Base-by-base conservation (phyloP, 1,140 invertebrate species). In the Arion vulgaris region DNA sequence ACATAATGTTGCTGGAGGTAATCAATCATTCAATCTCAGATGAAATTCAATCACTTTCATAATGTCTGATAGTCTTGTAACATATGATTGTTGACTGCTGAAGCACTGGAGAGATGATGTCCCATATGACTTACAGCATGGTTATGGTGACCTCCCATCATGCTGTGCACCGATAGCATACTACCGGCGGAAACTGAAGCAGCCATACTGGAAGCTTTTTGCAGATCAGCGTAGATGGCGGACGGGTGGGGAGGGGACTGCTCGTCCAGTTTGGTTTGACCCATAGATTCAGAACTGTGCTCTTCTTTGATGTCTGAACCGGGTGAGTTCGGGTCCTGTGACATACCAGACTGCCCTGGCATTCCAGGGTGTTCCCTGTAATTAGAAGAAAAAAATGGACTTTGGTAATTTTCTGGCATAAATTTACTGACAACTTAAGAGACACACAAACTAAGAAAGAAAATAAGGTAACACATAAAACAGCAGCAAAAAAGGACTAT, bases 181-280 rank as follows among this genome's bases (percentile, higher is more conserved):
- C 71, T 81, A 53, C 80, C 80, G 71, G 80, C 71, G 66, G 78
- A 80, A 79, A 68, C 76, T 7, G 74, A 76, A 2, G 78, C 78
- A 36, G 80, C 80, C 80, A 81, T 81, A n/a, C 51, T 81, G 71
- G 80, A 81, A 34, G 80, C 80, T 38, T 81, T 81, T 36, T 81
- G 80, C 41, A 81, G 51, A 34, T 81, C 80, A 32, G 80, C 80
- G 51, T 81, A 81, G 80, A 81, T 81, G 49, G 80, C 80, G 68
- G 80, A 73, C 71, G 80, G 80, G 51, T 81, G 69, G 32, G 80
- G 80, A 32, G 80, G 80, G 53, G 76, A 78, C 28, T 72, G 71
- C 32, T 72, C 51, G 28, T 80, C 78, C 62, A 80, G 78, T 51
- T 81, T 81, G 49, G 69, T 73, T 15, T 73, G 80, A 32, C 69